Percentiles rank a stretch among this genome's conserved stretches.
Conservation (phyloP, 1,140 invertebrate species). For the Littorina saxatilis region DNA sequence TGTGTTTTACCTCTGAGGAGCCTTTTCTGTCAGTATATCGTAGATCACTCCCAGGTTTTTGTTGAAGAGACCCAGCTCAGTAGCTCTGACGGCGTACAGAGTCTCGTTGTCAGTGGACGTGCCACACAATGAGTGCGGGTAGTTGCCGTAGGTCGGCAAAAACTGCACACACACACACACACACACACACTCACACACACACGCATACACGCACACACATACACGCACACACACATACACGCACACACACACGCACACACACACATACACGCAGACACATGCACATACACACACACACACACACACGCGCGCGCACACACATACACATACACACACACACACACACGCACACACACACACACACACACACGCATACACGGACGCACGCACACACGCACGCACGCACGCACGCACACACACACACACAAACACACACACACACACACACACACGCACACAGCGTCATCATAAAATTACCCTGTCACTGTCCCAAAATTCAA, state of each 20-base stretch:
- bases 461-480: not conserved
- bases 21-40: not conserved
- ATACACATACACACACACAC: slow-evolving; percentile 20
- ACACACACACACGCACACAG: no score
- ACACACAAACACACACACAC: not conserved
- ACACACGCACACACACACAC: slow-evolving; percentile 9
- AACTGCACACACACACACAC: not conserved
- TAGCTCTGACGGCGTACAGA: not conserved
- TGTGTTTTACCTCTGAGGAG: slow-evolving; percentile 18
- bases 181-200: not conserved
- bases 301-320: slow-evolving; percentile 15
- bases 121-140: slow-evolving; percentile 6
- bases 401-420: not conserved
- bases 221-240: slow-evolving; percentile 5
- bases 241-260: not conserved
- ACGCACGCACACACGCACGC: not conserved
- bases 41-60: not conserved
- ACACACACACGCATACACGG: not conserved
- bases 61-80: not conserved
- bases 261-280: not conserved
- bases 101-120: not conserved
- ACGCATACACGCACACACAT: not conserved
- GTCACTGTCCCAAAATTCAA: no score
- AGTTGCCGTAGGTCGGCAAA: not conserved
- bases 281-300: slow-evolving; percentile 20